Base-by-base conservation (phyloP, 2,113 vertebrate genomes). In the Microcebus jonahi region DNA sequence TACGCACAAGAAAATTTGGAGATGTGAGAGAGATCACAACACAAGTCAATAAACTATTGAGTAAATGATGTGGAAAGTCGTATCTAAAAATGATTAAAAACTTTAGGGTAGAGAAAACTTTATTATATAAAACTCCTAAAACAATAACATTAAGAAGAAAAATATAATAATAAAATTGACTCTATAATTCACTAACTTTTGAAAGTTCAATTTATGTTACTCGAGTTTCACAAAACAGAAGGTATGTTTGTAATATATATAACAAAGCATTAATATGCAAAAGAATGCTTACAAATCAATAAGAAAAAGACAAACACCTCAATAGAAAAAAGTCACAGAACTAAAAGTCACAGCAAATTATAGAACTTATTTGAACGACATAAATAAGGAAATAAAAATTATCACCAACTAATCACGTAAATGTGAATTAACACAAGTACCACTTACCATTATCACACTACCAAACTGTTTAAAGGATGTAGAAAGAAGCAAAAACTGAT, bases 331-430 rank as follows among this genome's bases (percentile, higher is more conserved):
- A 84, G 14, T 36, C 27, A 48, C 21, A 57, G 15, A 89, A 92
- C 14, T 34, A 61, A 57, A 94, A 88, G 27, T 71, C 70, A 77
- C 1, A 84, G 59, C 13, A 90, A 55, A 75, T 84, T 15, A 75
- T 4, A 82, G 5, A 91, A 73, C 5, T 76, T 55, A 39, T 71
- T 34, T 94, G 21, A 96, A 45, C 18, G 21, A 21, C 23, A 68
- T 50, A 96, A 93, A 80, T 36, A 76, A 95, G 39, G 45, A 84
- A 68, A 59, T 76, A 2, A 93, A 93, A 95, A 94, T 13, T 50
- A 93, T 73, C 57, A 94, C 20, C 34, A 63, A 94, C 88, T 7
- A 93, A 55, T 92, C 75, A 80, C 25, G 18, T 55, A 50, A 53
- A 29, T 91, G 8, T 85, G 36, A 96, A 81, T 61, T 68, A 96